Conservation (phyloP, 2,797 vertebrate genomes). For the Muscicapa striata region DNA sequence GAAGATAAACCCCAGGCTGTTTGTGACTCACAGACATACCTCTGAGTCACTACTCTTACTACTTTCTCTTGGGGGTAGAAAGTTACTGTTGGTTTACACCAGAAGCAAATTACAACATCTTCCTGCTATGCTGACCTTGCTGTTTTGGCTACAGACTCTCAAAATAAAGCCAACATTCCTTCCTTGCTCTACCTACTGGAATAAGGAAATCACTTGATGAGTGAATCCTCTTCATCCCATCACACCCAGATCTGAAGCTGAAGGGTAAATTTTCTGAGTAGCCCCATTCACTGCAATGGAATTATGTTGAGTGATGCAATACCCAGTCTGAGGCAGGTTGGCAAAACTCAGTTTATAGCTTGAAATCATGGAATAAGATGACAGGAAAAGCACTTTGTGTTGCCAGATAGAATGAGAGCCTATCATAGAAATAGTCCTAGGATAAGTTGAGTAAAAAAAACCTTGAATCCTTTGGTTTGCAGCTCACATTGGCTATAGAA, state of each 20-base stretch:
- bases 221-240: conserved; percentile 7
- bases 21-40: not conserved
- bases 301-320: not conserved
- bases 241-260: not conserved
- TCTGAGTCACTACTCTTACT: conserved; percentile 33
- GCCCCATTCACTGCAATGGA: not conserved
- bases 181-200: not conserved
- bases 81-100: not conserved
- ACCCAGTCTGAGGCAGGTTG: not conserved
- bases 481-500: not conserved
- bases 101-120: conserved; percentile 28
- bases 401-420: not conserved
- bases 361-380: not conserved
- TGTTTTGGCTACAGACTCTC: not conserved
- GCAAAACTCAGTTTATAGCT: not conserved
- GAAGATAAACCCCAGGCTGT: not conserved
- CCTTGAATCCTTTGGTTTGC: not conserved
- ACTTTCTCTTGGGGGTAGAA: conserved; percentile 22
- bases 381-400: not conserved
- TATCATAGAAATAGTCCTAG: not conserved
- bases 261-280: not conserved
- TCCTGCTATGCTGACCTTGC: conserved; percentile 29
- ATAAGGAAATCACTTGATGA: conserved; percentile 29
- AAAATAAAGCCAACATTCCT: not conserved
- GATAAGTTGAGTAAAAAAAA: not conserved